Evolutionary conservation across 2,113 vertebrate species (phyloP).

Genomic region (Lates calcarifer): DNA sequence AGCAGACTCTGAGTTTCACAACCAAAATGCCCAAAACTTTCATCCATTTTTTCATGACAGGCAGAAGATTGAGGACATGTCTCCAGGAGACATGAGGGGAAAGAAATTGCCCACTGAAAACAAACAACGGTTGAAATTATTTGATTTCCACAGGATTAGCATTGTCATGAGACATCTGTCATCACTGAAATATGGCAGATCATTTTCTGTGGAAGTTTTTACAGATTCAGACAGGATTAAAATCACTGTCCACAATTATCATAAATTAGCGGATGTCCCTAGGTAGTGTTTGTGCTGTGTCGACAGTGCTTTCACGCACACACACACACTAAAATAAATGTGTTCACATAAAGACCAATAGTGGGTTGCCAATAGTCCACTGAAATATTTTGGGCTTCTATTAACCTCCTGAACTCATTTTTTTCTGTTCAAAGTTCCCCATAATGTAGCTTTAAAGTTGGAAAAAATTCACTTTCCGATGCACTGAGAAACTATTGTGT

Average conservation of each 20-base stretch:
- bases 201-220: constrained; percentile 27
- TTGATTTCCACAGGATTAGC: constrained; percentile 48
- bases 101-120: constrained; percentile 2
- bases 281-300: constrained; percentile 19
- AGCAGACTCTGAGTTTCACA: background rate
- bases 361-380: background rate
- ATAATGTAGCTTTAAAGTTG: background rate
- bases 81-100: constrained; percentile 14
- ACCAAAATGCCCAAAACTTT: constrained; percentile 20
- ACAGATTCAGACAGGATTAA: constrained; percentile 51
- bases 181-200: background rate
- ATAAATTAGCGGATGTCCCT: constrained; percentile 42
- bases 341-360: background rate
- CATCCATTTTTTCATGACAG: constrained; percentile 18
- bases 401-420: background rate
- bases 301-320: background rate
- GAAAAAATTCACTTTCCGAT: too few relatives aligned
- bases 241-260: constrained; percentile 38
- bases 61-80: constrained; percentile 3
- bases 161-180: constrained; percentile 40
- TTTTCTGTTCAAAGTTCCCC: background rate
- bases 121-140: constrained; percentile 36
- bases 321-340: background rate
- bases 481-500: background rate
- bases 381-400: background rate